Evolutionary conservation across 2,797 vertebrate genomes (phyloP).

Genomic region (Setipinna tenuifilis): DNA sequence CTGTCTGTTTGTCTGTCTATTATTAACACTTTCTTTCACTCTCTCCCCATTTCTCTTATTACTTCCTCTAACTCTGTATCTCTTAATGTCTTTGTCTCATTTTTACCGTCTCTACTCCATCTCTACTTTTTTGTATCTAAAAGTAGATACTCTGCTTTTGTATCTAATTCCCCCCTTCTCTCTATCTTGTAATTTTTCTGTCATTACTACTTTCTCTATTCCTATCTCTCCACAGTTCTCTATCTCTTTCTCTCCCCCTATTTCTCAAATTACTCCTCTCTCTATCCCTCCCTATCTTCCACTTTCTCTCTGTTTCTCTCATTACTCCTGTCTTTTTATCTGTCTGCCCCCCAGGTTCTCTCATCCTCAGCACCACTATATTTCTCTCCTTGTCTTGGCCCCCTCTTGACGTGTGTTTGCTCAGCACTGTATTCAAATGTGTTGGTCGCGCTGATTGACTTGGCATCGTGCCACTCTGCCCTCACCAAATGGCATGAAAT

Average conservation of each 20-base stretch:
- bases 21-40: neutral
- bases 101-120: neutral
- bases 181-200: neutral
- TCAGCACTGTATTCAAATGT: neutral
- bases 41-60: neutral
- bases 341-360: neutral
- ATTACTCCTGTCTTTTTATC: neutral
- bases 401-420: neutral
- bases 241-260: neutral
- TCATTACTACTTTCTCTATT: neutral
- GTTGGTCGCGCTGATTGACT: neutral
- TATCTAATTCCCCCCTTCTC: neutral
- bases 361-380: neutral
- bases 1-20: neutral
- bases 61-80: neutral
- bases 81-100: neutral
- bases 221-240: neutral
- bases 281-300: neutral
- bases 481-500: neutral
- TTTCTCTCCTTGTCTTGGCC: neutral
- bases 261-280: neutral
- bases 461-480: neutral
- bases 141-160: neutral
- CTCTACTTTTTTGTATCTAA: neutral
- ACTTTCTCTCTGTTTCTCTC: constrained; percentile 37